Conservation (phyloP, 35 echinoderm and acorn worm genomes). For the Ophioderma brevispina region DNA sequence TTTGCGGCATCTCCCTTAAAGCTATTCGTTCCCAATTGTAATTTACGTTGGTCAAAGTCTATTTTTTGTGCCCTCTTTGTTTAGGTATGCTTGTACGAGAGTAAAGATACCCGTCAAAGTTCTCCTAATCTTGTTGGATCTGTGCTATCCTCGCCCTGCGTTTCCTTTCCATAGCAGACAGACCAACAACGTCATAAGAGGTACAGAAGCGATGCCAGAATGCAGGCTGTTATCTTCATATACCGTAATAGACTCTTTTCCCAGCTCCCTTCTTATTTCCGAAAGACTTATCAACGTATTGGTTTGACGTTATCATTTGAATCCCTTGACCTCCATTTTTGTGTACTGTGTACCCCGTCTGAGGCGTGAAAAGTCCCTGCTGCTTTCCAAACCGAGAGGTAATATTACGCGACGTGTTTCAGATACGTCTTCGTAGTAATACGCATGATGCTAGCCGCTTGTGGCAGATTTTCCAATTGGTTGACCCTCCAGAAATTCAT, state of each 20-base stretch:
- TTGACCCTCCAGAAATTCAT: too few relatives aligned
- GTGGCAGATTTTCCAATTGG: too few relatives aligned
- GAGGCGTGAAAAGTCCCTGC: constrained; percentile 27
- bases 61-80: neutral
- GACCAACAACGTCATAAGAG: neutral
- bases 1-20: neutral
- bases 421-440: neutral
- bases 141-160: neutral
- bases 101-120: neutral
- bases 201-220: neutral
- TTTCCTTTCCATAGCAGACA: neutral
- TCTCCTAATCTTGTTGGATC: neutral
- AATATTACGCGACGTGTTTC: constrained; percentile 31
- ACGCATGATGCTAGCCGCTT: too few relatives aligned
- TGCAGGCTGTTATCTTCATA: neutral
- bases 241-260: neutral
- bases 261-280: neutral
- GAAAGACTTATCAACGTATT: constrained; percentile 21
- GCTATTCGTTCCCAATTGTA: neutral
- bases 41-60: neutral
- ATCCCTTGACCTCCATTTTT: constrained; percentile 47
- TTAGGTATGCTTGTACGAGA: neutral
- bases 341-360: neutral
- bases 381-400: constrained; percentile 30
- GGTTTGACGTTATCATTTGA: constrained; percentile 31